These are phyloP conservation scores for Mus pahari DNA, from an alignment of 2,113 vertebrate genomes.

Conservation along the genomic window DNA sequence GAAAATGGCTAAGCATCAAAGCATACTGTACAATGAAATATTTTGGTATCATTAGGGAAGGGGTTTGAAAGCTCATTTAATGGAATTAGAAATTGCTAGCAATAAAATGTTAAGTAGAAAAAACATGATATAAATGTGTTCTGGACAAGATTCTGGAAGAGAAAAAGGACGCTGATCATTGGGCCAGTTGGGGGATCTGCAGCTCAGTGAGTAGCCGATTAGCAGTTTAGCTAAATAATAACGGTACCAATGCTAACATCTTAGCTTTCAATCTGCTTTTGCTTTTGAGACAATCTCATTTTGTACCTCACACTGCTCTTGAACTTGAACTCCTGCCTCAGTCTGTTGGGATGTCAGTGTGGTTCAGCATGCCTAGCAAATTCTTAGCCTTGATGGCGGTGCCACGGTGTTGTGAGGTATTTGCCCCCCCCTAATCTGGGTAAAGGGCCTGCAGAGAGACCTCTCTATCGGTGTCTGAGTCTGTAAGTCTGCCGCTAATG, in stretches of 20 bases:
- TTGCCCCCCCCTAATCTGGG: background rate
- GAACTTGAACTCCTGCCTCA: background rate
- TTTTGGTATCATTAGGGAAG: slow-evolving; percentile 56
- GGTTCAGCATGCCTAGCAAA: background rate
- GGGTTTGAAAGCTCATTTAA: slow-evolving; percentile 51
- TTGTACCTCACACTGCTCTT: background rate
- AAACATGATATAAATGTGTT: slow-evolving; percentile 42
- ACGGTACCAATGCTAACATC: background rate
- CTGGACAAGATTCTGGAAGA: background rate
- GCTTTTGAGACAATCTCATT: background rate
- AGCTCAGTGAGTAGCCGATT: background rate
- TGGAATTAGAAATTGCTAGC: slow-evolving; percentile 55
- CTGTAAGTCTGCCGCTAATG: background rate
- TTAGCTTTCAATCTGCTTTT: background rate
- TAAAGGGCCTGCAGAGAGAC: background rate
- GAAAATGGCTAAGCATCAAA: slow-evolving; percentile 45
- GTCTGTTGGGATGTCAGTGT: background rate
- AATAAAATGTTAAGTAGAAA: slow-evolving; percentile 52
- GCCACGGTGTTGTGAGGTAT: background rate
- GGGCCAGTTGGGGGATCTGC: slow-evolving; percentile 21
- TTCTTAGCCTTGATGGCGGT: background rate
- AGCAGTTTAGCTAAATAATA: slow-evolving; percentile 17
- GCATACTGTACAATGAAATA: slow-evolving; percentile 46
- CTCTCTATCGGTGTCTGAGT: background rate
- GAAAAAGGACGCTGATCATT: slow-evolving; percentile 6